Base-by-base conservation (phyloP, 1,140 invertebrate genomes). In the Drosophila setifemur region DNA sequence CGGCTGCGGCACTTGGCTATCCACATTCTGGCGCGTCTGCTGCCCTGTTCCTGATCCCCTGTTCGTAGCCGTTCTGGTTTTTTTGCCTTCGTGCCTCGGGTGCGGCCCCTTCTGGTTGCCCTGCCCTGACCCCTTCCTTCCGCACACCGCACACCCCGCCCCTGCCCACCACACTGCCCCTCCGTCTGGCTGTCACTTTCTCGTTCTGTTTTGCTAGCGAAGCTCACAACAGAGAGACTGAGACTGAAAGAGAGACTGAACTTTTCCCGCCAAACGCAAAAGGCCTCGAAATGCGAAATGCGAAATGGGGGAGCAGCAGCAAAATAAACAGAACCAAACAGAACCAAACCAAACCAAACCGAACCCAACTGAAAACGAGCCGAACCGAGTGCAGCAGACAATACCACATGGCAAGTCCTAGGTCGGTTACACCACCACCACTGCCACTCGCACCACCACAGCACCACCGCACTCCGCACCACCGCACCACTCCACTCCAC, bases 321-420 rank as follows among this genome's bases (percentile, higher is more conserved):
- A 58, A 50, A 49, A 60, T 6, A 63, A 47, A 19, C 5, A 16
- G 19, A 39, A 19, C 12, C 63, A 58, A 61, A 54, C 11, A 31
- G 19, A 54, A 26, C 55, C 23, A 25, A 67, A 31, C 40, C 28
- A 45, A 29, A 45, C 18, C 26, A 43, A 43, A 42, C 48, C n/a
- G 48, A 60, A 18, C 25, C 52, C 19, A 58, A 31, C 23, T 23
- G 23, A 48, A 31, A n/a, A n/a, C n/a, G n/a, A n/a, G n/a, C 47
- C 53, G 29, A 57, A 35, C 37, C 57, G 52, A 45, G 31, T 37
- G 57, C 50, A 61, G 81, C 78, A 88, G 74, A 88, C 85, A 88
- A 88, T 85, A 79, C 61, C 72, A 75, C 73, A 79, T 88, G 85
- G 79, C 75, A 88, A 88, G 85, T 88, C 85, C 85, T 88, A 88